Conservation (phyloP, 2,113 vertebrate genomes). For the Oryctolagus cuniculus region DNA sequence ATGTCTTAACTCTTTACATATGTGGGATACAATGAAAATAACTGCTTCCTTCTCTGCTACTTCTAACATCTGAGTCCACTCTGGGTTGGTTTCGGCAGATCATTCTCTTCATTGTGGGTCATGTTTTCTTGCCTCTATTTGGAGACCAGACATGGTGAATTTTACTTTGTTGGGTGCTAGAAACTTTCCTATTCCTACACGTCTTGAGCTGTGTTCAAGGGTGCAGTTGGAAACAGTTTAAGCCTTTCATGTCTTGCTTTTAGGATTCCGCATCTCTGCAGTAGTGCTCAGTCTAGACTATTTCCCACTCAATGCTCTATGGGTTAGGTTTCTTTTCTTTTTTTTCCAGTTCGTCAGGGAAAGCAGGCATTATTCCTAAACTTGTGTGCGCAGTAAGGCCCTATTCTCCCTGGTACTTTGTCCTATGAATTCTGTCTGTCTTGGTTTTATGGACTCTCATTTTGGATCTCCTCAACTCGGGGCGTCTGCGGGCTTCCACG, state of each 20-base stretch:
- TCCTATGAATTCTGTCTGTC: neutral
- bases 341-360: neutral
- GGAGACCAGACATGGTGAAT: conserved; percentile 8
- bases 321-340: neutral
- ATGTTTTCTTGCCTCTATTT: conserved; percentile 19
- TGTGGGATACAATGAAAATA: neutral
- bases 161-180: neutral
- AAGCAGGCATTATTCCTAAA: neutral
- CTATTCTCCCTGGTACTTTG: neutral
- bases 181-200: neutral
- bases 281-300: neutral
- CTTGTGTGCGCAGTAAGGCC: neutral
- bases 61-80: conserved; percentile 26
- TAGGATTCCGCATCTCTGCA: neutral
- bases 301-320: neutral
- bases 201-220: conserved; percentile 24
- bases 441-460: neutral
- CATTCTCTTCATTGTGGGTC: neutral
- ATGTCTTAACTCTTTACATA: conserved; percentile 30
- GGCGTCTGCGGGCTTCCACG: neutral
- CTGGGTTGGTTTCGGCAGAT: neutral
- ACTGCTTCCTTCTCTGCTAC: conserved; percentile 12
- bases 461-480: neutral
- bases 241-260: neutral
- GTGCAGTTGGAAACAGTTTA: conserved; percentile 5